Base-by-base conservation (phyloP, 2,797 vertebrate species). In the Arnoldichthys spilopterus region DNA sequence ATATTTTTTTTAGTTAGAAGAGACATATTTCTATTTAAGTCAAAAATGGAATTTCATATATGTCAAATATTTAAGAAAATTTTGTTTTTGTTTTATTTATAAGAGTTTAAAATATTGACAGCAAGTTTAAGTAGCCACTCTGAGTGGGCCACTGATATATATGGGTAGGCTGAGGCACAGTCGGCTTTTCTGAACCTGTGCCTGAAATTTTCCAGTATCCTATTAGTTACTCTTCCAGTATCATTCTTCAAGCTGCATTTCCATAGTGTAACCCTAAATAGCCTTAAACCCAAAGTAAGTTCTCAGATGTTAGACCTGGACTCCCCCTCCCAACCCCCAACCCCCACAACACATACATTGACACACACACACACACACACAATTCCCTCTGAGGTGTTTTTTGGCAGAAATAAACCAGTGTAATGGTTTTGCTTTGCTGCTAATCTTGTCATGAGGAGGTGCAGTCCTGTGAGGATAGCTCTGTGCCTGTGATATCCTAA, bases 361-460 rank as follows among this genome's bases (percentile, higher is more conserved):
- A 43, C 40, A 43, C 40, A 43, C 40, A 43, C 40, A 43, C 40
- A 43, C 40, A 43, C 40, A 43, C 11, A 43, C 40, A 43, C 8
- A 56, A 43, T 53, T 30, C 45, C 58, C 47, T 61, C 69, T 77
- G 66, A 53, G 66, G 30, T 61, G 32, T 61, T 70, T 87, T 75
- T 62, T 72, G 76, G 53, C 89, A 88, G 88, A 90, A 91, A 90
- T 88, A 90, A 92, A 90, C 88, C 89, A 86, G 82, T 86, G 88
- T 91, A 91, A 90, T 91, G 89, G 90, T 86, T 91, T 89, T 92
- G 88, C 91, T 81, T 91, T 90, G 87, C 90, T 88, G 88, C 90
- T 93, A 91, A 91, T 92, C 90, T 90, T 90, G 91, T 92, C 91
- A 90, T 90, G 87, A 91, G 91, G 91, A 91, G 91, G 89, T 92